Evolutionary conservation across 2,888 invertebrate genomes (phyloP).

Genomic region (Dryocosmus kuriphilus): DNA sequence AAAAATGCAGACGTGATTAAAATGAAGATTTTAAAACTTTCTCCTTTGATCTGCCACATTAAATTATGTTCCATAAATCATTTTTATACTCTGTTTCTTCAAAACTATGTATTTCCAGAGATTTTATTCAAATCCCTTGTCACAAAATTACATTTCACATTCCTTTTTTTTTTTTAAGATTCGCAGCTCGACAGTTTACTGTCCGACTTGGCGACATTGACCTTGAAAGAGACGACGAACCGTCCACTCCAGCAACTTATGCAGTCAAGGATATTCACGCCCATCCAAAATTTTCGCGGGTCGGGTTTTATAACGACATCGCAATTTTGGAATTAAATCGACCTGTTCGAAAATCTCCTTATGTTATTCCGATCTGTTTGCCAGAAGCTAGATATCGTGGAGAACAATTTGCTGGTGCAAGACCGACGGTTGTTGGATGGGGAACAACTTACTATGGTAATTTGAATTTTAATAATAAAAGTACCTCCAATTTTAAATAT

Average conservation of each 20-base stretch:
- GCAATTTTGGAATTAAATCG: constrained; percentile 88
- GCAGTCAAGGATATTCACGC: constrained; percentile 88
- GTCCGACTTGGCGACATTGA: constrained; percentile 94
- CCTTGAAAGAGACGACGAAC: constrained; percentile 89
- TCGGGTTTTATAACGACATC: constrained; percentile 97
- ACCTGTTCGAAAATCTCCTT: constrained; percentile 89
- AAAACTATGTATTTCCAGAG: too few species aligned
- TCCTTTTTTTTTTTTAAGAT: constrained; percentile 81
- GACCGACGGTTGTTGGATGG: constrained; percentile 95
- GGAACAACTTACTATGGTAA: constrained; percentile 91
- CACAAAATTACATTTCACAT: too few species aligned
- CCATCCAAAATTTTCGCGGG: constrained; percentile 91
- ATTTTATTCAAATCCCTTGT: too few species aligned
- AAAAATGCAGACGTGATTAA: neutral
- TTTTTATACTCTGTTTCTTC: too few species aligned
- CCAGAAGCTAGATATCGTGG: constrained; percentile 82
- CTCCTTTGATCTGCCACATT: neutral
- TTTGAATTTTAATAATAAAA: constrained; percentile 11
- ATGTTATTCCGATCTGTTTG: constrained; percentile 92
- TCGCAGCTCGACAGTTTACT: constrained; percentile 92
- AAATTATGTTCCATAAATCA: neutral
- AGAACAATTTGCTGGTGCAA: constrained; percentile 85
- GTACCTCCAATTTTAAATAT: neutral
- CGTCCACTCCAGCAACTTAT: constrained; percentile 89
- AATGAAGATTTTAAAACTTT: neutral